Conservation (phyloP, 2,888 invertebrate genomes). For the Pachymerium ferrugineum region DNA sequence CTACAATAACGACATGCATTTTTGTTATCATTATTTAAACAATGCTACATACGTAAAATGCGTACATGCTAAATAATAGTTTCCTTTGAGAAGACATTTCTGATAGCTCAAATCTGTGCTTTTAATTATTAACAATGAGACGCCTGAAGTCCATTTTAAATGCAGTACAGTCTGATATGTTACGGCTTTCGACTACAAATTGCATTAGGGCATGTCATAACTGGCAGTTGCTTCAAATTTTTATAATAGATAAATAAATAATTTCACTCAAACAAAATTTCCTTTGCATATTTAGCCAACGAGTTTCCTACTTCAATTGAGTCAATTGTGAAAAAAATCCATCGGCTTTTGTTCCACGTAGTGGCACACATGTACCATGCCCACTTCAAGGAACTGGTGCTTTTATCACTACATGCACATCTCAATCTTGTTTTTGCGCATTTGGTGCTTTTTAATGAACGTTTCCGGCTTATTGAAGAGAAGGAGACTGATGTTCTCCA, state of each 20-base stretch:
- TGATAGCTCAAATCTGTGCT: too few species aligned
- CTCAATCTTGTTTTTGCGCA: conserved; percentile 96
- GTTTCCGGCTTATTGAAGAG: conserved; percentile 86
- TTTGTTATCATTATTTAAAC: neutral
- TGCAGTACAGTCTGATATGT: too few species aligned
- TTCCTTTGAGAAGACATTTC: neutral
- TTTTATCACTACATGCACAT: conserved; percentile 90
- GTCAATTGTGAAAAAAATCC: conserved; percentile 90
- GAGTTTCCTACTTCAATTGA: conserved; percentile 93
- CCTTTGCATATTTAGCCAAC: conserved; percentile 61
- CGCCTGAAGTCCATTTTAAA: too few species aligned
- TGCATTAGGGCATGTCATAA: too few species aligned
- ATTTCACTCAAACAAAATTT: too few species aligned
- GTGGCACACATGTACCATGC: conserved; percentile 96
- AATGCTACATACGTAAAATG: neutral
- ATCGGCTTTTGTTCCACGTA: conserved; percentile 94
- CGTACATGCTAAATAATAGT: neutral
- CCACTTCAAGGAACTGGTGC: conserved; percentile 92
- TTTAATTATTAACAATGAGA: too few species aligned
- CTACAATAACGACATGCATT: neutral
- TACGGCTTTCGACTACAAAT: too few species aligned
- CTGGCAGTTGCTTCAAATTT: too few species aligned
- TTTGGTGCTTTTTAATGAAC: conserved; percentile 75
- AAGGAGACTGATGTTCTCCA: conserved; percentile 93
- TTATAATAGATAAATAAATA: too few species aligned